Evolutionary conservation across 2,113 vertebrate genomes (phyloP).

Genomic region (Loxodonta africana): DNA sequence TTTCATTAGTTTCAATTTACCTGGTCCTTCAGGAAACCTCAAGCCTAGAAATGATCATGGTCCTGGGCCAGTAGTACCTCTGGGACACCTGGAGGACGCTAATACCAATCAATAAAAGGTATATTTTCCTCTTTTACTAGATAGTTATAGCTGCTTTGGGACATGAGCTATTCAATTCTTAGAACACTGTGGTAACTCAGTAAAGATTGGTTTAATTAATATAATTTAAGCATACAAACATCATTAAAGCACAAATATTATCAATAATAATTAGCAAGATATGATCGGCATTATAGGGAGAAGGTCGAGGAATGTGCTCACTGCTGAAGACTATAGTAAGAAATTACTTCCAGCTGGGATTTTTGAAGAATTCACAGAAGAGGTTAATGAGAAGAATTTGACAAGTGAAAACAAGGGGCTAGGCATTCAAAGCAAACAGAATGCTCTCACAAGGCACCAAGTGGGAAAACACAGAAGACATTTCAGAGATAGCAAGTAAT

Average conservation of each 20-base stretch:
- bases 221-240: not conserved
- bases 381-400: not conserved
- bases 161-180: not conserved
- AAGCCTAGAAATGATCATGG: not conserved
- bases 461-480: not conserved
- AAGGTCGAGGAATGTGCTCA: not conserved
- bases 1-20: not conserved
- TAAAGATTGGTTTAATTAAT: conserved; percentile 39
- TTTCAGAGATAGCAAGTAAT: not conserved
- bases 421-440: not conserved
- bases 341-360: not conserved
- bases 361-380: not conserved
- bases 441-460: not conserved
- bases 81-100: not conserved
- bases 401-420: not conserved
- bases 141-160: not conserved
- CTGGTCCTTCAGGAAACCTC: not conserved
- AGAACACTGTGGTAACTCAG: not conserved
- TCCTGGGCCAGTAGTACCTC: not conserved
- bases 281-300: not conserved
- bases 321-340: not conserved
- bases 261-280: not conserved
- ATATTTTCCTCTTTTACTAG: conserved; percentile 19
- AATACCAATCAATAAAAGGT: not conserved
- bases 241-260: conserved; percentile 8